Evolutionary conservation across 1,140 invertebrate species (phyloP).

Genomic region (Bombus waltoni): DNA sequence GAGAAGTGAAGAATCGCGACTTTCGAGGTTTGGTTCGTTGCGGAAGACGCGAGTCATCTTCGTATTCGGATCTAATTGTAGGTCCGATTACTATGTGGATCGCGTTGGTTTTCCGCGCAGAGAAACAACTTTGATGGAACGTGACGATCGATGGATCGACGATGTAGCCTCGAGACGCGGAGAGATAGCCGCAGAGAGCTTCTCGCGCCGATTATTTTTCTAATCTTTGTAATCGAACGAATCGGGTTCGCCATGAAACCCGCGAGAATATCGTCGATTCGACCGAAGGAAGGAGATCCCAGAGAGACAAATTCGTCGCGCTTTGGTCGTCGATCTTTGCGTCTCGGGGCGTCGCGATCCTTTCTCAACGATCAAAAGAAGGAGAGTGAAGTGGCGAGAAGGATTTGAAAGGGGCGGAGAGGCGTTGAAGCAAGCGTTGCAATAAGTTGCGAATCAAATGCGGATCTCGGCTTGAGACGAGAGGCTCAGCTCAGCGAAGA

Average conservation of each 20-base stretch:
- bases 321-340: background rate
- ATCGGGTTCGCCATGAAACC: background rate
- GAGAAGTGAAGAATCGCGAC: background rate
- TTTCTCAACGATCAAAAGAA: background rate
- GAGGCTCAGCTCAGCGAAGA: constrained; percentile 75
- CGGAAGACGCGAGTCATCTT: background rate
- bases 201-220: constrained; percentile 44
- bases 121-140: background rate
- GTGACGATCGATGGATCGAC: background rate
- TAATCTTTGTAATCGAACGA: constrained; percentile 52
- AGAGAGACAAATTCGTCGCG: background rate
- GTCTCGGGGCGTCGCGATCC: background rate
- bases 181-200: background rate
- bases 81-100: background rate
- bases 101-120: background rate
- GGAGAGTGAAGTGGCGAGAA: background rate
- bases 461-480: constrained; percentile 71
- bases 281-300: background rate
- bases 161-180: constrained; percentile 27
- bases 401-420: background rate
- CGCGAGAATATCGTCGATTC: background rate
- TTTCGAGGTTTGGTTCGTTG: constrained; percentile 5
- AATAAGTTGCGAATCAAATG: constrained; percentile 79
- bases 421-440: constrained; percentile 61
- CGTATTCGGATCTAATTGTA: background rate